A percentile compares a stretch with the other conserved stretches of the same genome.
These are phyloP conservation scores for Redunca redunca DNA, from an alignment of 2,113 vertebrate species.

Conservation along the genomic window DNA sequence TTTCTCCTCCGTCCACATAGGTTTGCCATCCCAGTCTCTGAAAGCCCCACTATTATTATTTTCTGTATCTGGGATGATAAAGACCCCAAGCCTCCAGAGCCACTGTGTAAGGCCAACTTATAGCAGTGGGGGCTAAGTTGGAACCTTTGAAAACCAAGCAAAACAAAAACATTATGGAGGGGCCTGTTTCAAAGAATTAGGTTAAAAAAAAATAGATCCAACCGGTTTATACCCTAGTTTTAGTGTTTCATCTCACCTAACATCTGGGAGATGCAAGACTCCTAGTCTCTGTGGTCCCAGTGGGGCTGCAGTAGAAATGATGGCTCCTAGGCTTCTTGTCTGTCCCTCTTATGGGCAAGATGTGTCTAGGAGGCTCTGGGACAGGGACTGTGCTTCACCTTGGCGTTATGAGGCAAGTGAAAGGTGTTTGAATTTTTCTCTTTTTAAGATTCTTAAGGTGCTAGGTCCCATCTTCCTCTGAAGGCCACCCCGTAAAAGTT, in stretches of 20 bases:
- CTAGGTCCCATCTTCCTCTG: constrained; percentile 1
- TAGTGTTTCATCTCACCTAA: constrained; percentile 40
- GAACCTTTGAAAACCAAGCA: constrained; percentile 44
- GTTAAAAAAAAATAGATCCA: constrained; percentile 40
- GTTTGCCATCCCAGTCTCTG: constrained; percentile 33
- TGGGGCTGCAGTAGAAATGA: neutral
- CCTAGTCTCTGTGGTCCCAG: neutral
- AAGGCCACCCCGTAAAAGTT: constrained; percentile 6
- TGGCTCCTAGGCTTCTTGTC: neutral
- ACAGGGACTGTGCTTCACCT: neutral
- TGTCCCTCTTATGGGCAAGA: neutral
- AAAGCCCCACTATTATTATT: constrained; percentile 18
- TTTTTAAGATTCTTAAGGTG: constrained; percentile 28
- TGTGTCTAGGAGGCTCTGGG: neutral
- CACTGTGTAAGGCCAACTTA: constrained; percentile 7
- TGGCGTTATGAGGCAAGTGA: neutral
- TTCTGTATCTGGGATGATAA: constrained; percentile 12
- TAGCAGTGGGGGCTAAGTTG: neutral
- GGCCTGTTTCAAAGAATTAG: constrained; percentile 52
- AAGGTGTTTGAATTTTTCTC: constrained; percentile 38
- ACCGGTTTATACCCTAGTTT: constrained; percentile 31
- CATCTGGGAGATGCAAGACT: neutral
- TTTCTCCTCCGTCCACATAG: neutral
- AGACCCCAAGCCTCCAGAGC: neutral
- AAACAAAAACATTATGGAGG: neutral